Evolutionary conservation across 2,113 vertebrate species (phyloP).

Genomic region (Numida meleagris): DNA sequence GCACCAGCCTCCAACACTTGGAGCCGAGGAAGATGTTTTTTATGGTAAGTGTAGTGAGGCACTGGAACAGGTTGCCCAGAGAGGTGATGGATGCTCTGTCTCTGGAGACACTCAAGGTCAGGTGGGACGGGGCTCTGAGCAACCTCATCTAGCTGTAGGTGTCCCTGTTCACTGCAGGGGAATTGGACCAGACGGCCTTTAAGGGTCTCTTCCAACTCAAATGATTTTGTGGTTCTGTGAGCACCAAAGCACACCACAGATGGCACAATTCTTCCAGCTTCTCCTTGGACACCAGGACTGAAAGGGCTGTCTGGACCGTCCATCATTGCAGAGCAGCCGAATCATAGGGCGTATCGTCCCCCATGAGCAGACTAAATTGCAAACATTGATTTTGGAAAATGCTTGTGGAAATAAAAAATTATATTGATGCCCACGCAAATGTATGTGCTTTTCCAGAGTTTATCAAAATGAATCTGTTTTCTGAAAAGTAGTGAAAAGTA

Average conservation of each 20-base stretch:
- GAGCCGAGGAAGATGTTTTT: no score
- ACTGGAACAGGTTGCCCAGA: no score
- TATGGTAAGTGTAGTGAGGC: no score
- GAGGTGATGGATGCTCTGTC: no score
- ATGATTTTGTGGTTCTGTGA: no score
- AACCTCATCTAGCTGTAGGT: no score
- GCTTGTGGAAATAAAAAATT: fast-evolving
- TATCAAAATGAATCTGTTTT: neutral
- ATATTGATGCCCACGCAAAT: neutral
- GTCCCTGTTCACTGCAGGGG: no score
- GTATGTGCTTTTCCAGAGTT: neutral
- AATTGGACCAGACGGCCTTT: no score
- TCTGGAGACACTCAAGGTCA: no score
- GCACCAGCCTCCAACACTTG: neutral
- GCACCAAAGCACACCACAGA: neutral
- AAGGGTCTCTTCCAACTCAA: no score
- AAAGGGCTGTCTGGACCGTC: neutral
- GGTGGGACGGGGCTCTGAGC: no score
- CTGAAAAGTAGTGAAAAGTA: neutral
- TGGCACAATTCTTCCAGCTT: neutral
- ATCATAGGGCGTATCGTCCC: neutral
- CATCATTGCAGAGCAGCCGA: neutral
- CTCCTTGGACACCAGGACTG: neutral
- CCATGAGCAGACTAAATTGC: neutral
- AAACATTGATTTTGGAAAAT: neutral